These are phyloP conservation scores for Camponotus fellah DNA, from an alignment of 2,888 invertebrate genomes.

Conservation along the genomic window DNA sequence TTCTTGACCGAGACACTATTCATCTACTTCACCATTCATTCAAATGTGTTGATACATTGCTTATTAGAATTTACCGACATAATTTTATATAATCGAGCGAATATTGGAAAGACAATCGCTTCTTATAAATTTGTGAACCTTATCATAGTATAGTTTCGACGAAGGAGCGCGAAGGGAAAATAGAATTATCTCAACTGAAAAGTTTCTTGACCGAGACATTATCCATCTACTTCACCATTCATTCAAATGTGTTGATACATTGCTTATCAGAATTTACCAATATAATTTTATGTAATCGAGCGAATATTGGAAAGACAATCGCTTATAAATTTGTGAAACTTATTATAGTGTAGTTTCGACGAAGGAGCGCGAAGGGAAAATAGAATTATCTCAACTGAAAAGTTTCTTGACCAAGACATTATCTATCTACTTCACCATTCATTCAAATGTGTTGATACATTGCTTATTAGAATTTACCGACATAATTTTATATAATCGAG, in stretches of 20 bases:
- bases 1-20: conserved; percentile 49
- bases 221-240: no score
- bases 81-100: conserved; percentile 29
- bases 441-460: conserved; percentile 29
- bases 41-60: conserved; percentile 39
- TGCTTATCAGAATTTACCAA: no score
- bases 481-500: conserved; percentile 27
- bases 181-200: conserved; percentile 2
- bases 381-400: no score
- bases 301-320: no score
- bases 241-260: no score
- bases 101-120: conserved; percentile 7
- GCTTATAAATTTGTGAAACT: no score
- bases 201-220: no score
- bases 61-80: conserved; percentile 55
- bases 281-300: no score
- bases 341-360: no score
- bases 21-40: neutral
- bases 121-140: conserved; percentile 15
- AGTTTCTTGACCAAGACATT: conserved; percentile 51
- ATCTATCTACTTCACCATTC: neutral
- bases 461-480: conserved; percentile 58
- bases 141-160: conserved; percentile 9
- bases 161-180: conserved; percentile 8
- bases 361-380: no score